phyloP scores from a whole-genome alignment of 2,888 invertebrate genomes.

The Microchrysa polita region DNA sequence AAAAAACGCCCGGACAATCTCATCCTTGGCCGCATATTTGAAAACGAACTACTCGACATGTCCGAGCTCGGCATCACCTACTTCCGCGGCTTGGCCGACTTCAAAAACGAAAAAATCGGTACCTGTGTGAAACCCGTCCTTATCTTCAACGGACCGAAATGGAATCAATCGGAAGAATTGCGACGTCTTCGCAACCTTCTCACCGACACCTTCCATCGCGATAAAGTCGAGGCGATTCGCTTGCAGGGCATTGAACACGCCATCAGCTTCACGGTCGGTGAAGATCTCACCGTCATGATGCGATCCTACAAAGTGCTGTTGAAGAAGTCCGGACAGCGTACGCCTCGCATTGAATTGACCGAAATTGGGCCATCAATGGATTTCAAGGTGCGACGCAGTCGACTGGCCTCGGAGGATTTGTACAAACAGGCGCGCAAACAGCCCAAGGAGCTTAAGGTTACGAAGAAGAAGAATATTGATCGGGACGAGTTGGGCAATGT shows the following conservation, averaged over 20 bases:
- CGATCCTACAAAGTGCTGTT: constrained; percentile 82
- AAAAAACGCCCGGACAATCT: constrained; percentile 96
- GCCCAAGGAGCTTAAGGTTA: constrained; percentile 80
- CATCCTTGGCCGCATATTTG: constrained; percentile 87
- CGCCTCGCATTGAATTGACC: constrained; percentile 86
- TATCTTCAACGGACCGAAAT: constrained; percentile 90
- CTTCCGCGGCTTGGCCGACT: constrained; percentile 81
- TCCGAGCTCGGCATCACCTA: constrained; percentile 91
- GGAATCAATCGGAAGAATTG: constrained; percentile 84
- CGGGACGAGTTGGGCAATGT: constrained; percentile 88
- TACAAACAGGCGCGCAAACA: constrained; percentile 83
- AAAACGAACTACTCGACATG: constrained; percentile 93
- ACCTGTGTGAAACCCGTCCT: constrained; percentile 90
- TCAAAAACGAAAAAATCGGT: constrained; percentile 79
- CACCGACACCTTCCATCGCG: constrained; percentile 87
- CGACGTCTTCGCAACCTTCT: constrained; percentile 87
- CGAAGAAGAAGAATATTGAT: constrained; percentile 91
- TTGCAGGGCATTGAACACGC: constrained; percentile 95
- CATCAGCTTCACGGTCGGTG: constrained; percentile 84
- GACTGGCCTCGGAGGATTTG: constrained; percentile 89
- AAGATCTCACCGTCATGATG: constrained; percentile 80
- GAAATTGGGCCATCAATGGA: constrained; percentile 86
- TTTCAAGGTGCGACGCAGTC: constrained; percentile 84
- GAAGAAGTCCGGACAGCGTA: constrained; percentile 90
- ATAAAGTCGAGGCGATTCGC: constrained; percentile 74